A percentile compares a stretch with the other conserved stretches of the same genome.
phyloP scores from a whole-genome alignment of 2,888 invertebrate species.

The Idaea dimidiata region DNA sequence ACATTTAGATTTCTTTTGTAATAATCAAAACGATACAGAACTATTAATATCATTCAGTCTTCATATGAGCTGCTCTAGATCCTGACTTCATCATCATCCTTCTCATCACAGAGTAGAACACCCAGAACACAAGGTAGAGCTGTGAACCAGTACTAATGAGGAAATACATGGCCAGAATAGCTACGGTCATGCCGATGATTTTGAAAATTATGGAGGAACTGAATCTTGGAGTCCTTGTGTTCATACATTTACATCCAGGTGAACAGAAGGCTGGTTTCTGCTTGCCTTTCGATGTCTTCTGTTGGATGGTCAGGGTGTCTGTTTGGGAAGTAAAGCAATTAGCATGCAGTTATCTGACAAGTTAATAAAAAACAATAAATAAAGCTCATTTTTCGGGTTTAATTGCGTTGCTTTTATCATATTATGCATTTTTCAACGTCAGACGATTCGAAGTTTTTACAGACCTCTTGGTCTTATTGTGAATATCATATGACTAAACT shows the following conservation, averaged over 20 bases:
- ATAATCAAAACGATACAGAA: not conserved
- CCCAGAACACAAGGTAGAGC: constrained; percentile 66
- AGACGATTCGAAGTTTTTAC: too few relatives aligned
- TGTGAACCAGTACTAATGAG: constrained; percentile 64
- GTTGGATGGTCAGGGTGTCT: constrained; percentile 39
- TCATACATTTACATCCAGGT: constrained; percentile 44
- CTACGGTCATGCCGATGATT: constrained; percentile 56
- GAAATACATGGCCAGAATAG: constrained; percentile 60
- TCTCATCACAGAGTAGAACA: constrained; percentile 61
- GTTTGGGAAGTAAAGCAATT: constrained; percentile 24
- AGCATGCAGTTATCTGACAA: not conserved
- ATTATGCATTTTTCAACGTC: too few relatives aligned
- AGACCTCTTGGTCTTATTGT: too few relatives aligned
- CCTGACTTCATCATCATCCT: constrained; percentile 47
- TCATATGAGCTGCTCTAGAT: constrained; percentile 38
- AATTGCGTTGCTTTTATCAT: too few relatives aligned
- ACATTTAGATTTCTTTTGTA: too few relatives aligned
- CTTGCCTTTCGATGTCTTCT: constrained; percentile 6
- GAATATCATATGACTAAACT: too few relatives aligned
- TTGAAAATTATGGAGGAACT: constrained; percentile 43
- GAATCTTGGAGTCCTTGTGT: constrained; percentile 24
- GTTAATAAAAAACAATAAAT: too few relatives aligned
- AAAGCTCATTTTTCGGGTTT: too few relatives aligned
- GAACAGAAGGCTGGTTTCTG: constrained; percentile 35
- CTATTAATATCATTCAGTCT: constrained; percentile 39